A percentile compares a stretch with the other conserved stretches of the same genome.
Evolutionary conservation across 2,113 vertebrate genomes (phyloP).

Genomic region (Chitala chitala): DNA sequence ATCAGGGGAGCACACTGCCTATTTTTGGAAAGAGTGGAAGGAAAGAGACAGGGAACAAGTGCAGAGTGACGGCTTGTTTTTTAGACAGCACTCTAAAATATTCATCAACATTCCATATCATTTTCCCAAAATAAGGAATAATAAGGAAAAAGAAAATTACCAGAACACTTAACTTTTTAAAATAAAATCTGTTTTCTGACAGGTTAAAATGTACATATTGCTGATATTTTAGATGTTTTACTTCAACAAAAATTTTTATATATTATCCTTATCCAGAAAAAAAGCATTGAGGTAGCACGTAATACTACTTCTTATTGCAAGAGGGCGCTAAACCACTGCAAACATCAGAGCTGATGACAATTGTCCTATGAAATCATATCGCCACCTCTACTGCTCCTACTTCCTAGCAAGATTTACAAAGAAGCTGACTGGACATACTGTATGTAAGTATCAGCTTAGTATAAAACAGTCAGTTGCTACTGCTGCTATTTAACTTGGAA

Average conservation of each 20-base stretch:
- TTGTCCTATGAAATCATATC: background rate
- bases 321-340: slow-evolving; percentile 40
- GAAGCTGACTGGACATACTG: slow-evolving; percentile 59
- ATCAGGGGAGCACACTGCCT: background rate
- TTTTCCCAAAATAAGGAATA: too few relatives aligned
- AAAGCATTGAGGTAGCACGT: background rate
- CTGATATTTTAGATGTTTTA: too few relatives aligned
- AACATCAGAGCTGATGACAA: background rate
- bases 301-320: slow-evolving; percentile 37
- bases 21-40: background rate
- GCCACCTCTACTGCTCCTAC: background rate
- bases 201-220: too few relatives aligned
- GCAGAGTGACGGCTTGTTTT: too few relatives aligned
- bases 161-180: too few relatives aligned
- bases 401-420: background rate
- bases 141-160: too few relatives aligned
- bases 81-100: too few relatives aligned
- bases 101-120: too few relatives aligned
- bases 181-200: too few relatives aligned
- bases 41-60: too few relatives aligned
- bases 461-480: slow-evolving; percentile 51
- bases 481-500: slow-evolving; percentile 36
- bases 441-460: slow-evolving; percentile 60
- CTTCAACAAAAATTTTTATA: too few relatives aligned
- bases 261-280: too few relatives aligned